phyloP scores from a whole-genome alignment of 2,797 vertebrate genomes.

The Cercopithecus petaurista region DNA sequence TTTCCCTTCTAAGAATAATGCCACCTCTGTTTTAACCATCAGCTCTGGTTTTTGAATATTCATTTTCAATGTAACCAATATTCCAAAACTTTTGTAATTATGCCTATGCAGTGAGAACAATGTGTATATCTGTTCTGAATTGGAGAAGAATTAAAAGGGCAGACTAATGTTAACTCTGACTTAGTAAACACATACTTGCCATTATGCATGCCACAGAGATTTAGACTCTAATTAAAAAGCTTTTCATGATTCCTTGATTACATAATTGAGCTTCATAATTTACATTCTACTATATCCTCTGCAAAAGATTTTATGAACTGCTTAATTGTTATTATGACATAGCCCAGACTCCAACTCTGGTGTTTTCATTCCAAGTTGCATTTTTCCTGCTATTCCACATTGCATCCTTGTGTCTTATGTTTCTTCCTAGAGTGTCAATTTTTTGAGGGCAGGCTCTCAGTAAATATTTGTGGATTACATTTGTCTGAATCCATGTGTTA shows the following conservation, averaged over 20 bases:
- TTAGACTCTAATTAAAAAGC: conserved; percentile 67
- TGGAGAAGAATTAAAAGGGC: not conserved
- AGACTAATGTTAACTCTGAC: conserved; percentile 7
- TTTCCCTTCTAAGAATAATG: not conserved
- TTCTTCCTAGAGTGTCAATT: not conserved
- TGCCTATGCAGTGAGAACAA: not conserved
- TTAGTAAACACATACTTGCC: conserved; percentile 57
- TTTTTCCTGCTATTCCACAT: not conserved
- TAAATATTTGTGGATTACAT: conserved; percentile 28
- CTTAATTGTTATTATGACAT: conserved; percentile 56
- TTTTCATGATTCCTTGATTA: conserved; percentile 61
- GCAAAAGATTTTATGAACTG: conserved; percentile 67
- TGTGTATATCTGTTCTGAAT: not conserved
- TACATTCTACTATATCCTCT: conserved; percentile 43
- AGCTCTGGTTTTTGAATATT: conserved; percentile 41
- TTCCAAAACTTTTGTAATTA: not conserved
- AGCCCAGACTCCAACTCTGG: conserved; percentile 15
- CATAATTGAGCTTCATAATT: conserved; percentile 77
- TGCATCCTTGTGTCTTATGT: not conserved
- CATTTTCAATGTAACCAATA: conserved; percentile 24
- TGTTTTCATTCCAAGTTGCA: not conserved
- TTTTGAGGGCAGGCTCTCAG: not conserved
- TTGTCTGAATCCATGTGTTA: not conserved
- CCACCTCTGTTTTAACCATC: conserved; percentile 42
- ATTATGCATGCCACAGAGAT: conserved; percentile 49